Evolutionary conservation across 2,113 vertebrate genomes (phyloP), one percentile per base, ranked within the genome.

Genomic region (Notarius quadriscutis): DNA sequence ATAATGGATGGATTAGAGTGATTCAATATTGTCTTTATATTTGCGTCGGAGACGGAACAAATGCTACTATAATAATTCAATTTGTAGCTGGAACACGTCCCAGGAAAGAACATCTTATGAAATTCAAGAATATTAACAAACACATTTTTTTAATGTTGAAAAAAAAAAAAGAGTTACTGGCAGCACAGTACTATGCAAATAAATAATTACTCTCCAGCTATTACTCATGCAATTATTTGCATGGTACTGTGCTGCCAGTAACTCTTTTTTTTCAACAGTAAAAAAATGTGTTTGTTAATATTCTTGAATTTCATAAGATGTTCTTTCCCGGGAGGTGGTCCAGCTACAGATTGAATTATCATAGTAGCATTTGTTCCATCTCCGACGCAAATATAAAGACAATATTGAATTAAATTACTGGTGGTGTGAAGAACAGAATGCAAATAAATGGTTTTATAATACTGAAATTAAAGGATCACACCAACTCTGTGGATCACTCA

Each of bases 371-470:
- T 81, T 81, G 18, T 30, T 65, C 15, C 14, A 3, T 65, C 41
- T 53, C 2, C 14, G 17, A 57, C 18, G 7, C 4, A 51, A 27
- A 30, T 67, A 69, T n/a, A n/a, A 55, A 55, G n/a, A 71, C 30
- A 22, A 84, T 4, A 34, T 22, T 18, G 7, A 58, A 57, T 25
- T 11, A 25, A 55, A 30, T 34, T 57, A 57, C n/a, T 57, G 27
- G 8, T 34, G 14, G 27, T 20, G 78, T 55, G 55, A 81, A 81
- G 30, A 60, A 58, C 27, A 57, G 10, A 84, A 34, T 71, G 7
- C 7, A 72, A 72, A 84, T 58, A 84, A 84, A 67, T 84, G 20
- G 7, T n/a, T 67, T 67, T 53, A 18, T n/a, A 65, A 10, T 11
- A 30, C 15, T 22, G 9, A 77, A 51, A 53, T 77, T n/a, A 7